These are phyloP conservation scores for Drosophila nasuta DNA, from an alignment of 1,140 invertebrate genomes.

Conservation along the genomic window DNA sequence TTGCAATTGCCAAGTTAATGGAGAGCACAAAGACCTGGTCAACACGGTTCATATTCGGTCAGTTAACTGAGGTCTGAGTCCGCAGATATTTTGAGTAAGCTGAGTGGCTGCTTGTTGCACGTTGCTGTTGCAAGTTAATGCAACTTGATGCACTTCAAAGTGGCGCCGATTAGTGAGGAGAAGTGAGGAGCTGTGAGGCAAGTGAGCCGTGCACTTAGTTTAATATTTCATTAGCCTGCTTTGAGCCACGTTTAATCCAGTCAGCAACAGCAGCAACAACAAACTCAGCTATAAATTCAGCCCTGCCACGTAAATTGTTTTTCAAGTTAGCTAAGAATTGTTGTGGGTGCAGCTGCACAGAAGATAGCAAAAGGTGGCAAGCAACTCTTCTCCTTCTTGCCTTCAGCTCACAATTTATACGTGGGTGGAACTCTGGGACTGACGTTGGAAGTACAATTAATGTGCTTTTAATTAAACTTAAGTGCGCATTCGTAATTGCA, in stretches of 20 bases:
- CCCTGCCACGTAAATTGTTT: slow-evolving; percentile 68
- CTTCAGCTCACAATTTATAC: slow-evolving; percentile 51
- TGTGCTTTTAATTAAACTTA: slow-evolving; percentile 80
- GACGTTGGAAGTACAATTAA: slow-evolving; percentile 67
- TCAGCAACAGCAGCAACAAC: slow-evolving; percentile 29
- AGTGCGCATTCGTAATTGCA: slow-evolving; percentile 79
- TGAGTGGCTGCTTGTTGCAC: not conserved
- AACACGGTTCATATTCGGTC: slow-evolving; percentile 33
- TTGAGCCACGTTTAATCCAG: slow-evolving; percentile 65
- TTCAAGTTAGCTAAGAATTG: slow-evolving; percentile 56
- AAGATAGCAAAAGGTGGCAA: slow-evolving; percentile 42
- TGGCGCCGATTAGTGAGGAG: slow-evolving; percentile 49
- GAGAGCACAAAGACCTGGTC: slow-evolving; percentile 12
- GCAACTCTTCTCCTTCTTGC: not conserved
- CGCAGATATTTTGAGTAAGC: not conserved
- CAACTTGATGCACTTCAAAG: slow-evolving; percentile 45
- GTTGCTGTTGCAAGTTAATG: slow-evolving; percentile 5
- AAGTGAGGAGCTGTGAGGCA: slow-evolving; percentile 31
- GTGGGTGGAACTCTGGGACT: slow-evolving; percentile 20
- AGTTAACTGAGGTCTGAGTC: not conserved
- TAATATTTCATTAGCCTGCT: slow-evolving; percentile 78
- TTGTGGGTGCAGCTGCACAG: slow-evolving; percentile 51
- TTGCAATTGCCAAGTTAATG: slow-evolving; percentile 41
- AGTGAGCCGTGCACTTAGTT: slow-evolving; percentile 63
- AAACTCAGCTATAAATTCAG: slow-evolving; percentile 63